These are phyloP conservation scores for Platyrinchus mystaceus DNA, from an alignment of 2,797 vertebrate species.

Conservation along the genomic window DNA sequence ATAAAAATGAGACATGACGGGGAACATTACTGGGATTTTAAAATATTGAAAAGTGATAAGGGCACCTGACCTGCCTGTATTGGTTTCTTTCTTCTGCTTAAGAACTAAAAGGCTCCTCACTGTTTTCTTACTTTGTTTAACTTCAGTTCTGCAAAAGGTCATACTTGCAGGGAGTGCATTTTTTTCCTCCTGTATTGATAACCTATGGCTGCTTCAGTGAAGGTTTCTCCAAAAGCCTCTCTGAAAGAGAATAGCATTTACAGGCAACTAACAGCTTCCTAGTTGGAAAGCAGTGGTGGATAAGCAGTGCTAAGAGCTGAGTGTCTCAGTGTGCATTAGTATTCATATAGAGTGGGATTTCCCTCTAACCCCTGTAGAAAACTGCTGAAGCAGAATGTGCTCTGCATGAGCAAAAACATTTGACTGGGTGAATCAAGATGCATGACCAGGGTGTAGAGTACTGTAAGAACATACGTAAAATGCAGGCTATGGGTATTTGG, in stretches of 20 bases:
- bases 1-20: neutral
- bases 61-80: neutral
- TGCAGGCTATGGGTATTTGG: neutral
- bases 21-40: neutral
- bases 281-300: neutral
- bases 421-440: neutral
- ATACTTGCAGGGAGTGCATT: neutral
- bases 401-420: neutral
- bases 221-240: neutral
- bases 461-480: neutral
- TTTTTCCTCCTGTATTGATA: neutral
- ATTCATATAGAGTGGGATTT: neutral
- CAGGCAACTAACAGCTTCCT: neutral
- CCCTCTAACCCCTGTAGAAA: neutral
- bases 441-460: neutral
- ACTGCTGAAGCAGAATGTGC: neutral
- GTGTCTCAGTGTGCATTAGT: neutral
- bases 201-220: neutral
- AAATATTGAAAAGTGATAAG: neutral
- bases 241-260: neutral
- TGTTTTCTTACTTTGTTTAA: neutral
- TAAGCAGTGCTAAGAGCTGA: neutral
- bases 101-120: neutral
- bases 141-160: neutral
- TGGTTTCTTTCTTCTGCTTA: neutral